These are phyloP conservation scores for Apamea sordens DNA, from an alignment of 2,888 invertebrate species.

Conservation along the genomic window DNA sequence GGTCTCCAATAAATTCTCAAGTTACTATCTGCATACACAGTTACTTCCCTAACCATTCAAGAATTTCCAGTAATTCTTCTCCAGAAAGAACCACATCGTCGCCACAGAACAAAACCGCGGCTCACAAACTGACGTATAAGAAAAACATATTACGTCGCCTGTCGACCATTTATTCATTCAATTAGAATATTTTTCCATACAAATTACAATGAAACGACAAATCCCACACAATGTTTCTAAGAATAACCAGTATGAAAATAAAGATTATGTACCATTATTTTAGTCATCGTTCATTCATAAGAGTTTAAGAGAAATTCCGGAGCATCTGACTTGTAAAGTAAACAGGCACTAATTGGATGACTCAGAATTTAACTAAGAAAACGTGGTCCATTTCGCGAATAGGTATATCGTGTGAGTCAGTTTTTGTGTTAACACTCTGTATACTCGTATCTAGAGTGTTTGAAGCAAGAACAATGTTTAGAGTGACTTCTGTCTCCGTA, in stretches of 20 bases:
- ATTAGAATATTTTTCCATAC: constrained; percentile 41
- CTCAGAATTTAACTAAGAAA: constrained; percentile 74
- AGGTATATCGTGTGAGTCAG: constrained; percentile 59
- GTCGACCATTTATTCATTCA: constrained; percentile 29
- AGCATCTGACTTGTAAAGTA: constrained; percentile 57
- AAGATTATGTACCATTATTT: constrained; percentile 40
- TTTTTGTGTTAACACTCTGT: constrained; percentile 15
- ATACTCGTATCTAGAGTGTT: constrained; percentile 12
- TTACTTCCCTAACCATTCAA: background rate
- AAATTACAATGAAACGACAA: constrained; percentile 40
- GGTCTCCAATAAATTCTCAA: background rate
- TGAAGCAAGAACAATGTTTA: background rate
- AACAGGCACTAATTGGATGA: constrained; percentile 65
- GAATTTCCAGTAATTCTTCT: background rate
- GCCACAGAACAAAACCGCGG: background rate
- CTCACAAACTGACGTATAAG: constrained; percentile 20
- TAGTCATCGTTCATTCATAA: constrained; percentile 66
- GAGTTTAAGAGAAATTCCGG: constrained; percentile 61
- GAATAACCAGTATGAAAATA: constrained; percentile 39
- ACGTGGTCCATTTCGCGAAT: constrained; percentile 74
- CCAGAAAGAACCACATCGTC: background rate
- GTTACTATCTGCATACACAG: background rate
- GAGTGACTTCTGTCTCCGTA: background rate
- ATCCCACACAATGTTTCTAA: constrained; percentile 51
- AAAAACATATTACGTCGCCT: constrained; percentile 11